Conservation (phyloP, 2,888 invertebrate genomes). For the Netelia melanura region DNA sequence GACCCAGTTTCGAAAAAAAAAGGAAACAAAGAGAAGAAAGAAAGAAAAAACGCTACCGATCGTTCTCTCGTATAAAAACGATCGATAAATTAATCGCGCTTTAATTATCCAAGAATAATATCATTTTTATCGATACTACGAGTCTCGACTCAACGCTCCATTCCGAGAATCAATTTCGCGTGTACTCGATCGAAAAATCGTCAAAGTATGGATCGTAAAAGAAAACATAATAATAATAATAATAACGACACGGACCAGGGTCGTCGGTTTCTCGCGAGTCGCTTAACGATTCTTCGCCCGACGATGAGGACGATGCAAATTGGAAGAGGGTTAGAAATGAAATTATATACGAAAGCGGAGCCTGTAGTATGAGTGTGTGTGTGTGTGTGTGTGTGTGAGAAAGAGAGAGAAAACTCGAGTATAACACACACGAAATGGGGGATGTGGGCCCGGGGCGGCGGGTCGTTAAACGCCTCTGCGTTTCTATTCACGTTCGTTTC, state of each 20-base stretch:
- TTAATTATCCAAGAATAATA: background rate
- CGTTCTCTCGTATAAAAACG: slow-evolving; percentile 5
- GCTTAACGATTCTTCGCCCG: slow-evolving; percentile 49
- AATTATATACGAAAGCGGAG: slow-evolving; percentile 60
- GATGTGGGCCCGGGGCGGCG: slow-evolving; percentile 54
- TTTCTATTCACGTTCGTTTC: slow-evolving; percentile 57
- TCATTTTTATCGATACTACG: background rate
- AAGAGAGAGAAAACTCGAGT: slow-evolving; percentile 17
- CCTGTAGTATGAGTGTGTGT: slow-evolving; percentile 2
- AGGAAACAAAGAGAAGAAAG: background rate
- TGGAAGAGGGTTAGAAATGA: slow-evolving; percentile 52
- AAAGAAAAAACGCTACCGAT: background rate
- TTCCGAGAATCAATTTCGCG: background rate
- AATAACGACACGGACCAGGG: slow-evolving; percentile 29
- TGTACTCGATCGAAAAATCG: slow-evolving; percentile 60
- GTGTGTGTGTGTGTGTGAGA: slow-evolving; percentile 13
- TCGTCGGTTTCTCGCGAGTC: slow-evolving; percentile 50
- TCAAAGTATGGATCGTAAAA: slow-evolving; percentile 22
- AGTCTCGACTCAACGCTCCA: background rate
- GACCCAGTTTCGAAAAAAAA: slow-evolving; percentile 1
- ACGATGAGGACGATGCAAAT: slow-evolving; percentile 59
- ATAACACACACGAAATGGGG: slow-evolving; percentile 39
- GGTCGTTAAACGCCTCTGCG: slow-evolving; percentile 72
- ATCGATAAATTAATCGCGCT: slow-evolving; percentile 16
- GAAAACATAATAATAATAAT: background rate